These are phyloP conservation scores for Drosophila repleta DNA, from an alignment of 1,140 invertebrate species.

Conservation along the genomic window DNA sequence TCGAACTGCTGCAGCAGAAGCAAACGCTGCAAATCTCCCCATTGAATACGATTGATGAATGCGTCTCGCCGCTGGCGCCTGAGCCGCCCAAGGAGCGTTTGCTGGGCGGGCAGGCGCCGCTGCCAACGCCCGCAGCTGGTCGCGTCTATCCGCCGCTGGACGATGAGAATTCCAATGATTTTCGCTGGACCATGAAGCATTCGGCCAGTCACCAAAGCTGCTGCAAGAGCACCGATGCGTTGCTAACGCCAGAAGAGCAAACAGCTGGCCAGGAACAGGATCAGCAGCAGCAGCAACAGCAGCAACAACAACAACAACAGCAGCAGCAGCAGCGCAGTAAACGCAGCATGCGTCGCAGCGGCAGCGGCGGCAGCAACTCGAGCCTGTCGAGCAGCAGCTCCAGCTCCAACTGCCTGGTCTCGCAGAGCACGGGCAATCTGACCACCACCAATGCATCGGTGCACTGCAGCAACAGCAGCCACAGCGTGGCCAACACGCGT, in stretches of 20 bases:
- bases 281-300: constrained; percentile 4
- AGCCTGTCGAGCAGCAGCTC: constrained; percentile 73
- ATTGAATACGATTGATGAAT: constrained; percentile 77
- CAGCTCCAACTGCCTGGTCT: constrained; percentile 67
- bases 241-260: constrained; percentile 61
- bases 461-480: constrained; percentile 57
- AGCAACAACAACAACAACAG: constrained; percentile 6
- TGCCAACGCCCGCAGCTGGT: neutral
- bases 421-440: constrained; percentile 65
- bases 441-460: constrained; percentile 59
- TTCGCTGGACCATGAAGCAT: constrained; percentile 79
- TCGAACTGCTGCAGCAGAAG: constrained; percentile 77
- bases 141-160: constrained; percentile 64
- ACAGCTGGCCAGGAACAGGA: constrained; percentile 1
- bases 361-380: constrained; percentile 65
- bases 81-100: constrained; percentile 68
- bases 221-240: constrained; percentile 78
- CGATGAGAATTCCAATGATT: constrained; percentile 80
- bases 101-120: constrained; percentile 2
- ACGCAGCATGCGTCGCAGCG: constrained; percentile 47
- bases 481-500: constrained; percentile 58
- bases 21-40: constrained; percentile 76
- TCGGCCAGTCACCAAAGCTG: constrained; percentile 72
- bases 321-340: constrained; percentile 15
- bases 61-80: constrained; percentile 63